A percentile compares a stretch with the other conserved stretches of the same genome.
Conservation (phyloP, 37 sponge, comb jelly and placozoan species). For the Chondrosia reniformis region DNA sequence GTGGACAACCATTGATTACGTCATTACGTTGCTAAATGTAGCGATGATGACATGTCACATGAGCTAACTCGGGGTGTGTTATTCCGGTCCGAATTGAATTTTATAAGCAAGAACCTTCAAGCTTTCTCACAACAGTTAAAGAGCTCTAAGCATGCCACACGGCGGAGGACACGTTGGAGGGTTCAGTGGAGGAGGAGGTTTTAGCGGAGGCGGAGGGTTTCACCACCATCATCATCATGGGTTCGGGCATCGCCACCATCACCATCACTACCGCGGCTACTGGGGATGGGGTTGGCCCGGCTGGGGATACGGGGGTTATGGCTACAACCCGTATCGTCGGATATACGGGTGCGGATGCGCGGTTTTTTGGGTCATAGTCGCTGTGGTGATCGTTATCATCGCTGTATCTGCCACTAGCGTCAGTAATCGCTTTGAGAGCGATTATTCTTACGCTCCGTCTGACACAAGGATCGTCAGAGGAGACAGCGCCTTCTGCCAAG, state of each 20-base stretch:
- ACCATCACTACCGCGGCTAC: background rate
- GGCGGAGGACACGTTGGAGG: constrained; percentile 28
- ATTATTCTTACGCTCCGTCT: background rate
- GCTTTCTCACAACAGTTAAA: no score
- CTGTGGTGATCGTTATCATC: background rate
- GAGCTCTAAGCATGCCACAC: constrained; percentile 16
- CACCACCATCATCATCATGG: no score
- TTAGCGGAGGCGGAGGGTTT: background rate
- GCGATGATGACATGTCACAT: no score
- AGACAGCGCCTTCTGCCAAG: constrained; percentile 8
- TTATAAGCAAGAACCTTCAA: no score
- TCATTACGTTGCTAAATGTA: no score
- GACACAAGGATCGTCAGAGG: background rate
- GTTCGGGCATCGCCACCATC: background rate
- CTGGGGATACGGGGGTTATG: constrained; percentile 3
- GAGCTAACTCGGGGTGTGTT: no score
- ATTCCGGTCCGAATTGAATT: no score
- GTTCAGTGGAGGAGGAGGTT: constrained; percentile 1
- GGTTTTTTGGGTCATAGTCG: constrained; percentile 7
- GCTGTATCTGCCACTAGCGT: background rate
- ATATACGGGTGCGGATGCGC: background rate
- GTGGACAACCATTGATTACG: no score
- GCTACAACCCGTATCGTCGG: background rate
- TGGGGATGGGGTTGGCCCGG: background rate
- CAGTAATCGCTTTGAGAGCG: background rate